Conservation (phyloP, 2,797 vertebrate species). For the Carduelis carduelis region DNA sequence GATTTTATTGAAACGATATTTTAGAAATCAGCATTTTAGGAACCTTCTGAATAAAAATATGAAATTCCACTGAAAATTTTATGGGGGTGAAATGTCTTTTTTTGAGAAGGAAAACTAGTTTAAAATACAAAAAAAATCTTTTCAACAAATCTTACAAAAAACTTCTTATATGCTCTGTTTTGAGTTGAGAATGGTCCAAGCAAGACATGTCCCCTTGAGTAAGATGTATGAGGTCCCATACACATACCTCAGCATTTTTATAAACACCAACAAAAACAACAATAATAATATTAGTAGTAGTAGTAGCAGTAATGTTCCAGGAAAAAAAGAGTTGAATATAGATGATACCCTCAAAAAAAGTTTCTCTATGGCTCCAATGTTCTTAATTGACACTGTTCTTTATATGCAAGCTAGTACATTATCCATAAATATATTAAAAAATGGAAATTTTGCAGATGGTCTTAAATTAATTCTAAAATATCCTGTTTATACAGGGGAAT, state of each 20-base stretch:
- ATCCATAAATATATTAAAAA: not conserved
- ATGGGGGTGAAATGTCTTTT: not conserved
- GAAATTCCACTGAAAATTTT: not conserved
- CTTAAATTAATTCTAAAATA: not conserved
- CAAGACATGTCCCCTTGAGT: not conserved
- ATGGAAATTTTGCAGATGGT: not conserved
- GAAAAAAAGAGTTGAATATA: not conserved
- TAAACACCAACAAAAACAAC: not conserved
- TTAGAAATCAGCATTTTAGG: not conserved
- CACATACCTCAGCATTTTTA: not conserved
- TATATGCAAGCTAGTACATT: not conserved
- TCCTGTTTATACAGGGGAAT: not conserved
- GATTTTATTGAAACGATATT: not conserved
- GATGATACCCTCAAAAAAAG: not conserved
- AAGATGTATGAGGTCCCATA: not conserved
- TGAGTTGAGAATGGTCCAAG: not conserved
- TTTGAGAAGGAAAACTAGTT: not conserved
- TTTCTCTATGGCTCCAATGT: not conserved
- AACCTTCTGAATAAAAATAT: not conserved
- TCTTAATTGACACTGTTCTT: not conserved
- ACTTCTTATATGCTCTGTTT: not conserved
- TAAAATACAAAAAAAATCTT: not conserved
- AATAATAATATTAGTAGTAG: fast-evolving
- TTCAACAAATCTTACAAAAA: not conserved
- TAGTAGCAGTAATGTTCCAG: not conserved